Evolutionary conservation across 2,113 vertebrate species (phyloP), one percentile per base, ranked within the genome.

Genomic region (Mandrillus leucophaeus): DNA sequence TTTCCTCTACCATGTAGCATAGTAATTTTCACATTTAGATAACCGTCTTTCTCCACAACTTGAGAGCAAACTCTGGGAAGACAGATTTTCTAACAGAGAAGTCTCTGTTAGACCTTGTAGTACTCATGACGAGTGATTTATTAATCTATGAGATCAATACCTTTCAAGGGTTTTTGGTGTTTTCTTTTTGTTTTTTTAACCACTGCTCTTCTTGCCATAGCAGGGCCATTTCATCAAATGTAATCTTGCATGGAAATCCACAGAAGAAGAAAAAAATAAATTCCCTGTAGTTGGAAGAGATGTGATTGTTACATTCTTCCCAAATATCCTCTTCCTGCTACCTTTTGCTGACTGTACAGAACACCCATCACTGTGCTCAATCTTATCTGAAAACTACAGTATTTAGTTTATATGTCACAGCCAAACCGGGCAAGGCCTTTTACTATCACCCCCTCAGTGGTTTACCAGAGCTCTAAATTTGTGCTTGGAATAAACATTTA

Each of bases 401-500:
- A 48, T 96, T 94, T 59, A 55, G 25, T 79, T 91, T 70, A 75
- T 85, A 95, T 92, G 93, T 88, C 78, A 92, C 8, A 35, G 52
- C 95, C 57, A 92, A 92, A 38, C 38, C 87, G 52, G 10, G 25
- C 43, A n/a, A 93, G 45, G 27, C 30, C 87, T 93, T 97, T 96
- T 80, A 76, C 48, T 96, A 45, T 55, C 38, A 87, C 20, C 52
- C 40, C 38, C 35, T 90, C 23, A 12, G 45, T 52, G 75, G 16
- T 95, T 96, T 86, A 87, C 45, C 75, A 83, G 75, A 88, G 61
- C 45, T 64, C 73, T 57, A 84, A 72, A 64, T 82, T 50, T 87
- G 52, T 75, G 68, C 40, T 86, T 59, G 59, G 45, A 78, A 90
- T 82, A 87, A 82, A 79, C 30, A 35, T 40, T 76, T 81, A 61